Percentiles rank a stretch among this genome's conserved stretches.
Evolutionary conservation across 2,888 invertebrate species (phyloP).

Genomic region (Polydrusus tereticollis): DNA sequence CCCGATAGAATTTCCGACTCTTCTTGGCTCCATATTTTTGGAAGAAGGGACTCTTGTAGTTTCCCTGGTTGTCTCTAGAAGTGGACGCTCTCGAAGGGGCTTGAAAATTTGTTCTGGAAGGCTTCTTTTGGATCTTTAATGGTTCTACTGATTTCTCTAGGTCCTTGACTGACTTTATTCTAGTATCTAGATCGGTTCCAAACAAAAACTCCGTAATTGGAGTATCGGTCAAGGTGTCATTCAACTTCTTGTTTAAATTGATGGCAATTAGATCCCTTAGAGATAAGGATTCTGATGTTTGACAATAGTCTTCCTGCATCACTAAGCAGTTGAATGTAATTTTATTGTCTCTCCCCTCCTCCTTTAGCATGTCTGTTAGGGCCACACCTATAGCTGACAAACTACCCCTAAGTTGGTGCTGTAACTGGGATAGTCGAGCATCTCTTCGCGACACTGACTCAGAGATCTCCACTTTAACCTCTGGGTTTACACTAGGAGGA

Average conservation of each 20-base stretch:
- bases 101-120: background rate
- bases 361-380: conserved; percentile 1
- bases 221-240: conserved; percentile 8
- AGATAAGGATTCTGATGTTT: conserved; percentile 28
- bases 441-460: conserved; percentile 5
- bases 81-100: background rate
- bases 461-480: conserved; percentile 15
- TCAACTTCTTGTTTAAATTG: conserved; percentile 18
- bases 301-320: conserved; percentile 29
- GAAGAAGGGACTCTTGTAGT: conserved; percentile 25
- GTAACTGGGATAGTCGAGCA: background rate
- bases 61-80: conserved; percentile 3
- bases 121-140: conserved; percentile 16
- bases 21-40: conserved; percentile 13
- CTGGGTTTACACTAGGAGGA: conserved; percentile 26
- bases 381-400: conserved; percentile 19
- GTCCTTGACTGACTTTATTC: conserved; percentile 9
- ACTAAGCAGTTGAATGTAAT: background rate
- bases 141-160: conserved; percentile 24
- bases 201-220: conserved; percentile 3
- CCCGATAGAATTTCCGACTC: background rate
- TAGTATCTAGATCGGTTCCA: conserved; percentile 19
- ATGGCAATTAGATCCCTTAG: too few species aligned
- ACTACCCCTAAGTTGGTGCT: conserved; percentile 12
- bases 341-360: background rate